These are phyloP conservation scores for Rhea americana DNA, from an alignment of 2,113 vertebrate genomes.

Conservation along the genomic window DNA sequence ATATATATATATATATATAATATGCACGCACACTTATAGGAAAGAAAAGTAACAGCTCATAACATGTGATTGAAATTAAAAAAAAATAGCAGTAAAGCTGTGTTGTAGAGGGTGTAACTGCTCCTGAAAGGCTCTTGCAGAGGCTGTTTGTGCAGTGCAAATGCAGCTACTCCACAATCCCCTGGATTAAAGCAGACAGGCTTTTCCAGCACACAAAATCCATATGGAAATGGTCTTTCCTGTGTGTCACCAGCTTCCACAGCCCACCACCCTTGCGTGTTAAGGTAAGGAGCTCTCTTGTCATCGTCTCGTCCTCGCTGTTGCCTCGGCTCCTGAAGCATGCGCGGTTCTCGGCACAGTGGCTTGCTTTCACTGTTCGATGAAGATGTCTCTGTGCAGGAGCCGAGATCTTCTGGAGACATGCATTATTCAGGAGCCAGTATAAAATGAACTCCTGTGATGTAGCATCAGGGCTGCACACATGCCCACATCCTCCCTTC, in stretches of 20 bases:
- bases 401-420: background rate
- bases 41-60: slow-evolving; percentile 57
- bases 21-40: background rate
- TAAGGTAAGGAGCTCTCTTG: slow-evolving; percentile 29
- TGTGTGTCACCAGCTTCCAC: background rate
- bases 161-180: background rate
- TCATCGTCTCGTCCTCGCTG: background rate
- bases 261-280: background rate
- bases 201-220: background rate
- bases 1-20: too few species aligned
- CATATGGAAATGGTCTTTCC: background rate
- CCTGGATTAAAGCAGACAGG: background rate
- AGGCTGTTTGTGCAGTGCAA: background rate
- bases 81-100: background rate
- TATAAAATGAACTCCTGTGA: background rate
- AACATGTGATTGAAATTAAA: background rate
- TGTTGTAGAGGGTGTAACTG: slow-evolving; percentile 25
- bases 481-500: too few species aligned
- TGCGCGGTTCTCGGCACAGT: accelerated
- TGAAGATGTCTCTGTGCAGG: background rate
- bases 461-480: too few species aligned
- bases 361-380: background rate
- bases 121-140: background rate
- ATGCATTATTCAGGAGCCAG: background rate
- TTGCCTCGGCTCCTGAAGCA: background rate